Base-by-base conservation (phyloP, 2,113 vertebrate genomes). In the Jacana jacana region DNA sequence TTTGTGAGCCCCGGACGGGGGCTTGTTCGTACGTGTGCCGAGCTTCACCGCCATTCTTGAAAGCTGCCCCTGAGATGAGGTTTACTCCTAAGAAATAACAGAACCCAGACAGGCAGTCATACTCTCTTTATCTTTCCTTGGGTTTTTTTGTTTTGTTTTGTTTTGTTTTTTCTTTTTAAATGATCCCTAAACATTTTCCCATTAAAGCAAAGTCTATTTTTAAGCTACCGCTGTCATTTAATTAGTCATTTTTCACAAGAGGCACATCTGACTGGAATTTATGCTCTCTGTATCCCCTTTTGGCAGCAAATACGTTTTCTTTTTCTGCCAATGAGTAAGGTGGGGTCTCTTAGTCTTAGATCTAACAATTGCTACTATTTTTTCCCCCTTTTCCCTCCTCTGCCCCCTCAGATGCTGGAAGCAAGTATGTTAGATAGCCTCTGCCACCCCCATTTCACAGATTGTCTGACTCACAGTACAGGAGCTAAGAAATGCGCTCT, bases 171-270 rank as follows among this genome's bases (percentile, higher is more conserved):
- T 87, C 63, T 79, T 88, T 85, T 77, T 22, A 72, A 80, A 79
- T 87, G 49, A 44, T 78, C 90, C 94, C 81, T 80, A 66, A 93
- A 52, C 58, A 60, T 93, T 89, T 97, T 93, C 89, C 93, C 40
- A 94, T 97, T 97, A 95, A 96, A 94, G 77, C 33, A 58, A 91
- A 73, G 75, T 82, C 90, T 89, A 91, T 89, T 79, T 94, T 88
- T 73, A 79, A 90, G 54, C 64, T 23, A 37, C 82, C 57, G 20
- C 55, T 91, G 54, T 82, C 30, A 72, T 82, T 95, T 82, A 86
- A 86, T 94, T 92, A 91, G 81, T 91, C 52, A 78, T 81, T 71
- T 89, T 93, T 88, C 84, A 93, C 44, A 7, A 80, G 86, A 95
- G n/a, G 72, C 63, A 77, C 96, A 81, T 88, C 70, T 66, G 84